phyloP scores from a whole-genome alignment of 2,888 invertebrate species.

The Arrhopalites spinosus region DNA sequence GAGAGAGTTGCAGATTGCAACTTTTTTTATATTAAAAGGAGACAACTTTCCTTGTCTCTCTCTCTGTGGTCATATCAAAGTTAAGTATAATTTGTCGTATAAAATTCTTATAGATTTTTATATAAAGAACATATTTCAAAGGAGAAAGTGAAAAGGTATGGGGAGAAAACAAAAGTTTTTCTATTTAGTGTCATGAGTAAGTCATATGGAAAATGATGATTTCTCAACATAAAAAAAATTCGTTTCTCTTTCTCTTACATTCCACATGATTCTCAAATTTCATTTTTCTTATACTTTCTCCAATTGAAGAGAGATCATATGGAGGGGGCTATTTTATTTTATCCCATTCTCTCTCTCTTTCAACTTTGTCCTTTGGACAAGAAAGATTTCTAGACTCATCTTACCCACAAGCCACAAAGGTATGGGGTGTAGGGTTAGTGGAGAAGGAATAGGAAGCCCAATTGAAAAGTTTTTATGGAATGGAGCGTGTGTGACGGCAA shows the following conservation, averaged over 20 bases:
- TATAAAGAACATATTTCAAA: no score
- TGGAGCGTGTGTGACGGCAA: not conserved
- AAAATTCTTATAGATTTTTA: no score
- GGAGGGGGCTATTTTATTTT: not conserved
- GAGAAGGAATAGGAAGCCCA: slow-evolving; percentile 7
- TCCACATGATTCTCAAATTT: not conserved
- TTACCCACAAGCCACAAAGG: not conserved
- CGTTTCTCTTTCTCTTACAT: no score
- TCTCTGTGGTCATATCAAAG: not conserved
- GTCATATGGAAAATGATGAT: slow-evolving; percentile 17
- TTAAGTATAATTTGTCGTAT: no score
- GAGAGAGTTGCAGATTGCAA: not conserved
- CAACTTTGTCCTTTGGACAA: not conserved
- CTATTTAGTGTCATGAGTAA: slow-evolving; percentile 13
- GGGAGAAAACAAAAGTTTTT: not conserved
- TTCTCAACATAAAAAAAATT: no score
- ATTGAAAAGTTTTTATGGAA: slow-evolving; percentile 24
- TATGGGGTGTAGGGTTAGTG: not conserved
- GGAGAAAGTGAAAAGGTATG: no score
- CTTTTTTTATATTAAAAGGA: no score
- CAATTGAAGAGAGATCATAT: not conserved
- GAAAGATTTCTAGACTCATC: not conserved
- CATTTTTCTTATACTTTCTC: not conserved
- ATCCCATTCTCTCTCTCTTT: not conserved
- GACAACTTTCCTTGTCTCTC: not conserved